These are phyloP conservation scores for Argyresthia goedartella DNA, from an alignment of 2,888 invertebrate genomes.

Conservation along the genomic window DNA sequence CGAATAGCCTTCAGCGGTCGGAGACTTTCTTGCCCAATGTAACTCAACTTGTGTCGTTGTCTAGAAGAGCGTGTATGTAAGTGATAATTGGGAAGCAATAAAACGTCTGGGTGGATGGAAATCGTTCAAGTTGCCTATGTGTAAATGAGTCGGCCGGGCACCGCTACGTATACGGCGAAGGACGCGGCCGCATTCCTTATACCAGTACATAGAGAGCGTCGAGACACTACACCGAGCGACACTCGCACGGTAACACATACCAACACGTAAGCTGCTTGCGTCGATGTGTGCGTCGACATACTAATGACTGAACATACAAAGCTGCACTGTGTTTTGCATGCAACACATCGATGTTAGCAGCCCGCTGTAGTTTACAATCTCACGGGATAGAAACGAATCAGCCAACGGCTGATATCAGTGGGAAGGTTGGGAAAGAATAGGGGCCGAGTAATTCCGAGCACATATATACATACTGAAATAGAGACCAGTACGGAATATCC, in stretches of 20 bases:
- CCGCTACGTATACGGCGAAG: conserved; percentile 47
- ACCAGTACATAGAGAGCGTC: conserved; percentile 38
- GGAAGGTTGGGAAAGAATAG: neutral
- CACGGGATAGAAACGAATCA: neutral
- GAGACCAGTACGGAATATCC: conserved; percentile 24
- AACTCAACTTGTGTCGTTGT: too few relatives aligned
- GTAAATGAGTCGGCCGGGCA: conserved; percentile 49
- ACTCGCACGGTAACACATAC: conserved; percentile 32
- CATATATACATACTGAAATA: conserved; percentile 19
- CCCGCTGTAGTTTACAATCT: conserved; percentile 26
- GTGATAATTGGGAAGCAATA: conserved; percentile 56
- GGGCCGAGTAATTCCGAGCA: conserved; percentile 1
- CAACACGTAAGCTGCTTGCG: conserved; percentile 31
- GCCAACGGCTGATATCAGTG: neutral
- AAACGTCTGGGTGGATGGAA: conserved; percentile 37
- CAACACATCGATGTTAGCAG: conserved; percentile 25
- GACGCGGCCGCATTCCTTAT: conserved; percentile 66
- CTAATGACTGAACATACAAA: conserved; percentile 42
- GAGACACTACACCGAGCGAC: conserved; percentile 25
- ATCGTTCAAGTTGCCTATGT: conserved; percentile 43
- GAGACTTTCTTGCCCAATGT: too few relatives aligned
- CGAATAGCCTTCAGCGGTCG: neutral
- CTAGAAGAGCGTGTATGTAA: conserved; percentile 27
- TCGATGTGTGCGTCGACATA: conserved; percentile 20
- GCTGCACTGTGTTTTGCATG: conserved; percentile 39